A percentile compares a stretch with the other conserved stretches of the same genome.
These are phyloP conservation scores for Ciona savignyi DNA, from an alignment of 23 tunicate species.

Conservation along the genomic window DNA sequence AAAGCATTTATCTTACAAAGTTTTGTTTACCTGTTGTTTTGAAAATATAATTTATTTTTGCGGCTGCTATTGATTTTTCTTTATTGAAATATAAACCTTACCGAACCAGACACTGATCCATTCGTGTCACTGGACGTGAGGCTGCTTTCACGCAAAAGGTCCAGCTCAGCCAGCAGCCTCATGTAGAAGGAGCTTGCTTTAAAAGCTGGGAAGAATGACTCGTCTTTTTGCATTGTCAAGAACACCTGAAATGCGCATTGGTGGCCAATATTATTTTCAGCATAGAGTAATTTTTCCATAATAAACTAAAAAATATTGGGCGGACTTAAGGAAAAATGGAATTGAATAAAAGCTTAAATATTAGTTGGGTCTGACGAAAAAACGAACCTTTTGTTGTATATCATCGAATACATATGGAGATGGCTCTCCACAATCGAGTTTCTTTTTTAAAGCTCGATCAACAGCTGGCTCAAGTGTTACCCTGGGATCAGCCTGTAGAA, in stretches of 20 bases:
- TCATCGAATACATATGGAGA: slow-evolving; percentile 91
- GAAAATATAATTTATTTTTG: too few relatives aligned
- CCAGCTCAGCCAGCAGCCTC: slow-evolving; percentile 82
- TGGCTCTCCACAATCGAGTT: slow-evolving; percentile 67
- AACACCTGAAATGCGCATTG: slow-evolving; percentile 34
- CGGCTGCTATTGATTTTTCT: too few relatives aligned
- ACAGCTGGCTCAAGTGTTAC: slow-evolving; percentile 40
- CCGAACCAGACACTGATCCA: slow-evolving; percentile 54
- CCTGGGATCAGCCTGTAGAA: slow-evolving; percentile 70
- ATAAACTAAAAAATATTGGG: too few relatives aligned
- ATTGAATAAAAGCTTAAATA: too few relatives aligned
- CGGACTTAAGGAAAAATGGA: too few relatives aligned
- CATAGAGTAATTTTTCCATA: too few relatives aligned
- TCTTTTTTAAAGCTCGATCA: slow-evolving; percentile 46
- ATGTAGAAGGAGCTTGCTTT: slow-evolving; percentile 50
- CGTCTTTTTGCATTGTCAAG: slow-evolving; percentile 55
- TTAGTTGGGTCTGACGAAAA: too few relatives aligned
- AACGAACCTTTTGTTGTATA: slow-evolving; percentile 68
- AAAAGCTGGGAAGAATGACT: slow-evolving; percentile 78
- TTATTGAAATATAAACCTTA: slow-evolving; percentile 10
- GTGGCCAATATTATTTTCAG: neutral
- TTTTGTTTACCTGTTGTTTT: too few relatives aligned
- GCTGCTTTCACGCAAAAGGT: slow-evolving; percentile 65
- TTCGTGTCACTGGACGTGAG: slow-evolving; percentile 63
- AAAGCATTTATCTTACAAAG: too few relatives aligned